Conservation (phyloP, 2,888 invertebrate genomes). For the Tholera decimalis region DNA sequence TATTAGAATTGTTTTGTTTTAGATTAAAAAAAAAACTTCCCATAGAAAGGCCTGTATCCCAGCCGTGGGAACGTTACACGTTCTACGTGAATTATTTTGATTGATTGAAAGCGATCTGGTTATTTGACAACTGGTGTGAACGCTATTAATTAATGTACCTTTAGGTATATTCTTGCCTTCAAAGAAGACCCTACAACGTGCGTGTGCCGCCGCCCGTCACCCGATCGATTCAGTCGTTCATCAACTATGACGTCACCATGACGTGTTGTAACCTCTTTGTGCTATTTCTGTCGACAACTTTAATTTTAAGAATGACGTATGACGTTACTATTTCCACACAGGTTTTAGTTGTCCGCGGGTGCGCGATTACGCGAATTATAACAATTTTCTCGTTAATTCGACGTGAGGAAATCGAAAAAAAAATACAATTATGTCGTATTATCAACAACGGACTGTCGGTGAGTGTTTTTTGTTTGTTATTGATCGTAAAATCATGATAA, state of each 20-base stretch:
- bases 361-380: constrained; percentile 59
- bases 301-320: constrained; percentile 90
- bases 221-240: neutral
- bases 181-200: too few relatives aligned
- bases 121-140: too few relatives aligned
- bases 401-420: constrained; percentile 38
- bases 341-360: constrained; percentile 71
- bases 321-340: constrained; percentile 83
- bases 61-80: too few relatives aligned
- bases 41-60: too few relatives aligned
- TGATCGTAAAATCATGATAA: neutral
- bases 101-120: too few relatives aligned
- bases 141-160: too few relatives aligned
- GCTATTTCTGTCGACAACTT: constrained; percentile 67
- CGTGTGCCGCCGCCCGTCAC: too few relatives aligned
- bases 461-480: constrained; percentile 64
- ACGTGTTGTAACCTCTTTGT: constrained; percentile 46
- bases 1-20: too few relatives aligned
- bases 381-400: constrained; percentile 46
- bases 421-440: constrained; percentile 77
- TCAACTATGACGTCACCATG: constrained; percentile 50
- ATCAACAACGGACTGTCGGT: constrained; percentile 80
- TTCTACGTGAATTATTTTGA: too few relatives aligned
- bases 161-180: too few relatives aligned
- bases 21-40: too few relatives aligned